Base-by-base conservation (phyloP, 2,888 invertebrate genomes). In the Ernsta delagoae region DNA sequence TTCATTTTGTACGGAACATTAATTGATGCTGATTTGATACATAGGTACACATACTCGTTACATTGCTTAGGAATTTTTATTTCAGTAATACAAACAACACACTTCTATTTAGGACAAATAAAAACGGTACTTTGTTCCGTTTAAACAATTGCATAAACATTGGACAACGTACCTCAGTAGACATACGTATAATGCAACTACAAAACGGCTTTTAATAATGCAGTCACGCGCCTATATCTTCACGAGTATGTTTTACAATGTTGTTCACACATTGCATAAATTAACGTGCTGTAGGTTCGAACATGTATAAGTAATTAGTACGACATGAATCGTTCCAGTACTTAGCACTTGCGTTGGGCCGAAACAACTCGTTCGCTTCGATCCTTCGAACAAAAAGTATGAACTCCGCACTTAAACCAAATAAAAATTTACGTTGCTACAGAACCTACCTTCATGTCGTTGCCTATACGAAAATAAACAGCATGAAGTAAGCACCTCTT, bases 201-300 rank as follows among this genome's bases (percentile, higher is more conserved):
- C n/a, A 34, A 61, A 59, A 50, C 50, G 3, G 50, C 50, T 9
- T 81, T 89, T 87, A 85, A 87, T 81, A 89, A 83, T 80, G 69
- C 74, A 82, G 86, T 90, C 90, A 90, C 90, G 89, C 80, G 75
- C 72, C 70, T 74, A 73, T 73, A 73, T 77, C 80, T 83, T 80
- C 88, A 84, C 87, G 83, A 81, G 82, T 83, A 80, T 81, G 83
- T 83, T 86, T 84, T 83, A 83, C 85, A 81, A 88, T 86, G 85
- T 84, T 83, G 83, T 85, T 84, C 85, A 85, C 85, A 85, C 82
- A 83, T 78, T 77, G 79, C 77, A 80, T 82, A 79, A 79, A 81
- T 84, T 80, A 82, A 80, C 81, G 78, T 79, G 79, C 75, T 77
- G 72, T 83, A 79, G 78, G 78, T 74, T 76, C 78, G 73, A 70